phyloP scores from a whole-genome alignment of 2,888 invertebrate species.

The Ormyrus pomaceus region DNA sequence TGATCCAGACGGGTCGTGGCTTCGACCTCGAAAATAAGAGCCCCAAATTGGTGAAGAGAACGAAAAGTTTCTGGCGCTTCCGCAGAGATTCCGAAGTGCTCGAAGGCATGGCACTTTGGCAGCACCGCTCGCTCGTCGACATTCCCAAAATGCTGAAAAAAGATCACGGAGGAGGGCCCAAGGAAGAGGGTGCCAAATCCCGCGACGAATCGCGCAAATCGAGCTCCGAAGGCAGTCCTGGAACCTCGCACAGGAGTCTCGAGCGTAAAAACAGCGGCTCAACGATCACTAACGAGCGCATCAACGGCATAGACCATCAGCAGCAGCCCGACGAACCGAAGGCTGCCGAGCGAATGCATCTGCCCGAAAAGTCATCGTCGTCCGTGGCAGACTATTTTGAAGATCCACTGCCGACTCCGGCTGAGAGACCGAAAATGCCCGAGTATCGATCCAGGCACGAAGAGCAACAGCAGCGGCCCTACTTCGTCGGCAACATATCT shows the following conservation, averaged over 20 bases:
- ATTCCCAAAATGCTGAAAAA: constrained; percentile 79
- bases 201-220: constrained; percentile 60
- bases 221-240: constrained; percentile 60
- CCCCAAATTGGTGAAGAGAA: constrained; percentile 82
- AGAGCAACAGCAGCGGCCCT: constrained; percentile 60
- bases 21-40: constrained; percentile 78
- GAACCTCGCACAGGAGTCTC: constrained; percentile 59
- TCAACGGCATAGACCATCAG: constrained; percentile 49
- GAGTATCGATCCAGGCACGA: constrained; percentile 45
- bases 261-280: constrained; percentile 69
- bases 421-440: constrained; percentile 67
- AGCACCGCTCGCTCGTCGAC: constrained; percentile 89
- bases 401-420: constrained; percentile 71
- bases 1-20: constrained; percentile 66
- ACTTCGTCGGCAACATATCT: constrained; percentile 73
- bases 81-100: constrained; percentile 85
- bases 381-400: constrained; percentile 65
- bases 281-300: constrained; percentile 68
- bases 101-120: constrained; percentile 92
- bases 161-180: constrained; percentile 71
- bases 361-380: constrained; percentile 66
- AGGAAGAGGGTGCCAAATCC: constrained; percentile 73
- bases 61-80: constrained; percentile 92
- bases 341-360: constrained; percentile 70
- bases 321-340: constrained; percentile 67